Evolutionary conservation across 2,113 vertebrate genomes (phyloP).

Genomic region (Lipophrys pholis): DNA sequence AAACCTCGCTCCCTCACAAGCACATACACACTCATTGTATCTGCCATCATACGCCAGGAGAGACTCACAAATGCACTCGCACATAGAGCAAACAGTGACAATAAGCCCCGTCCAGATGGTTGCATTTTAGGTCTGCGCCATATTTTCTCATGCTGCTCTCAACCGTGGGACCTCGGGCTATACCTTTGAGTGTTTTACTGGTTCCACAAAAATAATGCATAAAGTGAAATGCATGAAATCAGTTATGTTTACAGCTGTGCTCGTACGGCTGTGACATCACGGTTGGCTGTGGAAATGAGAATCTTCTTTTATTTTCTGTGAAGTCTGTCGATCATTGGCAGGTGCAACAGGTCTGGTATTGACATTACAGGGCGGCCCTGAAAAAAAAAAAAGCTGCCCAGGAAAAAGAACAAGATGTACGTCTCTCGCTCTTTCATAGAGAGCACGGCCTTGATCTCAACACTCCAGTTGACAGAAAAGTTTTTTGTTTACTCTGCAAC

Average conservation of each 20-base stretch:
- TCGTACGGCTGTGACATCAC: conserved; percentile 20
- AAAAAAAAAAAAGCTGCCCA: conserved; percentile 14
- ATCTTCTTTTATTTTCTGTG: not conserved
- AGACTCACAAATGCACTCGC: conserved; percentile 20
- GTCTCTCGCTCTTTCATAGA: not conserved
- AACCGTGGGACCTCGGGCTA: conserved; percentile 34
- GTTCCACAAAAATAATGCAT: conserved; percentile 16
- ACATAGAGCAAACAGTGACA: conserved; percentile 38
- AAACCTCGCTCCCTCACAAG: conserved; percentile 33
- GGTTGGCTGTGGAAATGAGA: conserved; percentile 16
- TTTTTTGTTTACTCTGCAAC: too few relatives aligned
- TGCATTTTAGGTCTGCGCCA: conserved; percentile 41
- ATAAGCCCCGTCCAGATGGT: conserved; percentile 60
- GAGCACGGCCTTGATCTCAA: not conserved
- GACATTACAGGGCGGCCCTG: not conserved
- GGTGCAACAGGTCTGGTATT: conserved; percentile 38
- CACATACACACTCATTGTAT: conserved; percentile 49
- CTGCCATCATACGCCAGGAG: conserved; percentile 35
- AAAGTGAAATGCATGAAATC: conserved; percentile 16
- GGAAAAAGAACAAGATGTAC: conserved; percentile 17
- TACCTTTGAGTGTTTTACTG: conserved; percentile 19
- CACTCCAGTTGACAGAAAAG: too few relatives aligned
- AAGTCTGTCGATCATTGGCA: conserved; percentile 29
- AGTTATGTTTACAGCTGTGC: conserved; percentile 12
- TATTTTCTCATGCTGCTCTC: conserved; percentile 38